Evolutionary conservation across 2,888 invertebrate genomes (phyloP).

Genomic region (Idaea straminata): DNA sequence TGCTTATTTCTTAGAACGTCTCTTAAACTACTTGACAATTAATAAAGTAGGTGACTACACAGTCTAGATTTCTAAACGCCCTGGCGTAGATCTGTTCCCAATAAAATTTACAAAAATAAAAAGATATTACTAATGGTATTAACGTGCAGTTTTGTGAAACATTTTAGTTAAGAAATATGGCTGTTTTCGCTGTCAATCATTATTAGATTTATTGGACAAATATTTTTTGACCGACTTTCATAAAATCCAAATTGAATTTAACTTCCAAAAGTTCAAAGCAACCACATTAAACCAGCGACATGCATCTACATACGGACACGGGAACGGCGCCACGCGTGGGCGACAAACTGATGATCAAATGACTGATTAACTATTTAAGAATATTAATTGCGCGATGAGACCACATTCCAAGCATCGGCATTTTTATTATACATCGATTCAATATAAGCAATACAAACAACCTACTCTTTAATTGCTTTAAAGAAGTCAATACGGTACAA

Average conservation of each 20-base stretch:
- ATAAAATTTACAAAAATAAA: too few relatives aligned
- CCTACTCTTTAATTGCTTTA: not conserved
- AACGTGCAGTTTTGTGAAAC: too few relatives aligned
- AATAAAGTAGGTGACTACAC: not conserved
- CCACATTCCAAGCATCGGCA: conserved; percentile 47
- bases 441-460: conserved; percentile 10
- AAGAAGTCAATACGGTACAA: not conserved
- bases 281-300: conserved; percentile 24
- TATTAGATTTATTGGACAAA: not conserved
- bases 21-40: conserved; percentile 4
- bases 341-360: conserved; percentile 61
- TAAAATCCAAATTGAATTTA: not conserved
- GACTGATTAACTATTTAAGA: conserved; percentile 75
- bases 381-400: conserved; percentile 67
- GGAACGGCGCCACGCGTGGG: conserved; percentile 65
- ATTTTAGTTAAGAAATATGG: not conserved
- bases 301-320: conserved; percentile 9
- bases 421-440: conserved; percentile 43
- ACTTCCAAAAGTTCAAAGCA: not conserved
- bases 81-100: not conserved
- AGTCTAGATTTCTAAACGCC: not conserved
- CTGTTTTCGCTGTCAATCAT: not conserved
- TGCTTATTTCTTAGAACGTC: not conserved
- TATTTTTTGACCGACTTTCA: not conserved
- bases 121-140: too few relatives aligned